Percentiles rank a stretch among this genome's conserved stretches.
These are phyloP conservation scores for Megalops cyprinoides DNA, from an alignment of 2,797 vertebrate genomes.

Conservation along the genomic window DNA sequence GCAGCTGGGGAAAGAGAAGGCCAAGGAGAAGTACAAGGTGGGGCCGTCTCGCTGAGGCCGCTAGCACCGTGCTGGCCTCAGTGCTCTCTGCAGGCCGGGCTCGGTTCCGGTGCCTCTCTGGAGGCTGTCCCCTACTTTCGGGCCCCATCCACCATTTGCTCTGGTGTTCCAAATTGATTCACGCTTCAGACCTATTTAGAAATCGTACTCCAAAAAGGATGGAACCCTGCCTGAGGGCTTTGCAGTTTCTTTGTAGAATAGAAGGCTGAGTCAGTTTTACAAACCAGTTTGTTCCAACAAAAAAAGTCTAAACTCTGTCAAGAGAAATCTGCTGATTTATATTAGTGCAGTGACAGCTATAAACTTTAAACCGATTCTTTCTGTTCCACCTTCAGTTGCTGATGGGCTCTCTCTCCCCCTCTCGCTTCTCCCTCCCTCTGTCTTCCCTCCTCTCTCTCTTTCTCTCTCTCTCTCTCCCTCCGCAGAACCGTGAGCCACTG, in stretches of 20 bases:
- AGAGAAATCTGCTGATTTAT: no score
- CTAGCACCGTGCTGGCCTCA: no score
- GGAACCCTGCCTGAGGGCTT: neutral
- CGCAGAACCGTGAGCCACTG: constrained; percentile 95
- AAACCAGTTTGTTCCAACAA: no score
- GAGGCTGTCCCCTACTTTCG: no score
- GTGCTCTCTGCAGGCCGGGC: no score
- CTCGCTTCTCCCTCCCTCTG: neutral
- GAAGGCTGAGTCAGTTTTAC: neutral
- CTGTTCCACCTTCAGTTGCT: neutral
- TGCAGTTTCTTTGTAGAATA: neutral
- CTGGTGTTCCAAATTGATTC: no score
- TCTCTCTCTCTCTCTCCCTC: constrained; percentile 36
- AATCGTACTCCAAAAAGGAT: no score
- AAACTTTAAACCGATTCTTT: neutral
- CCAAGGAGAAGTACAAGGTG: constrained; percentile 99
- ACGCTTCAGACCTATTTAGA: no score
- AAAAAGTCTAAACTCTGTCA: no score
- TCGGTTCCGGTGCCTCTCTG: no score
- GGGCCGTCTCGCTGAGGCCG: constrained; percentile 1
- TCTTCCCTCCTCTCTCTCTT: constrained; percentile 40
- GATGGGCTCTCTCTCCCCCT: neutral
- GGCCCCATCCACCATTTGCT: no score
- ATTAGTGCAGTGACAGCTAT: no score
- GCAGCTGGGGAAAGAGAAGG: constrained; percentile 97